phyloP scores from a whole-genome alignment of 2,888 invertebrate genomes.

The Pyrocoelia pectoralis region DNA sequence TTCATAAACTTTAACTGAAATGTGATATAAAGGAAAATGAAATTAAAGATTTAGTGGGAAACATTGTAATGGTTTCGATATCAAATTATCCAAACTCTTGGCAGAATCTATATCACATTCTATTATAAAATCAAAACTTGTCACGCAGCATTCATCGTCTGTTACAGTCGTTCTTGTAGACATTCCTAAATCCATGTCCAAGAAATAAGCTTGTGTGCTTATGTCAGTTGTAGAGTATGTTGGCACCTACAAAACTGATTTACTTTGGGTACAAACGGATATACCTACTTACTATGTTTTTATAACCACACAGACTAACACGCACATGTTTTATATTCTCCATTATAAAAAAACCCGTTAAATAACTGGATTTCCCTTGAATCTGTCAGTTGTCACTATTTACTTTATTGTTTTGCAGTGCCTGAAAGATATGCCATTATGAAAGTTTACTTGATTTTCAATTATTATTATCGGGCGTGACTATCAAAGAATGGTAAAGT shows the following conservation, averaged over 20 bases:
- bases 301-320: slow-evolving; percentile 4
- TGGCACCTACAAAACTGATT: slow-evolving; percentile 33
- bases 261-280: background rate
- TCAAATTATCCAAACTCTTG: slow-evolving; percentile 34
- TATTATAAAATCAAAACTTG: slow-evolving; percentile 33
- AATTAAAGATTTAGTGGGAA: slow-evolving; percentile 17
- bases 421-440: too few relatives aligned
- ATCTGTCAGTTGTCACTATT: too few relatives aligned
- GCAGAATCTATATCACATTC: slow-evolving; percentile 30
- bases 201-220: slow-evolving; percentile 41
- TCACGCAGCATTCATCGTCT: slow-evolving; percentile 29
- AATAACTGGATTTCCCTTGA: too few relatives aligned
- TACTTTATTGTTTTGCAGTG: too few relatives aligned
- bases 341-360: too few relatives aligned
- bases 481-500: too few relatives aligned
- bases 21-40: background rate
- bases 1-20: slow-evolving; percentile 47
- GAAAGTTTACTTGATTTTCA: too few relatives aligned
- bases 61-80: slow-evolving; percentile 40
- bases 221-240: slow-evolving; percentile 46
- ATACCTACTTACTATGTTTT: slow-evolving; percentile 11
- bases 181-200: slow-evolving; percentile 43
- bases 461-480: too few relatives aligned
- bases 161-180: slow-evolving; percentile 38
- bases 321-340: slow-evolving; percentile 16